A percentile compares a stretch with the other conserved stretches of the same genome.
Evolutionary conservation across 92 coral and sea anemone species (phyloP).

Genomic region (Nematostella vectensis): DNA sequence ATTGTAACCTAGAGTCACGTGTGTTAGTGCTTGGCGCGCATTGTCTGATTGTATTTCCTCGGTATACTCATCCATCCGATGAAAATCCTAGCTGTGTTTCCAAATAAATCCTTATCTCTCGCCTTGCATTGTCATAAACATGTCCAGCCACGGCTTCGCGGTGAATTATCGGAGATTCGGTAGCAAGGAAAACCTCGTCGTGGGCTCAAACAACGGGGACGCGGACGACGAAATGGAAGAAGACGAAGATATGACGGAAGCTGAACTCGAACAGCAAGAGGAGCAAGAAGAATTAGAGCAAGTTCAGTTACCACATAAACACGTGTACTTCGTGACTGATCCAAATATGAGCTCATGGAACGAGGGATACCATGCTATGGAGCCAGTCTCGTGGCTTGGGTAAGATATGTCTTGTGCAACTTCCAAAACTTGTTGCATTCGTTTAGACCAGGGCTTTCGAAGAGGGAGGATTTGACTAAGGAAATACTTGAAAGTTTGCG

Average conservation of each 20-base stretch:
- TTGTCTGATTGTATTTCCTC: too few relatives aligned
- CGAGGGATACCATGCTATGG: conserved; percentile 55
- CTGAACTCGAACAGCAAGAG: conserved; percentile 40
- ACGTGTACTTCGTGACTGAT: conserved; percentile 88
- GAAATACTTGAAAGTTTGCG: too few relatives aligned
- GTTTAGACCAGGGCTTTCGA: neutral
- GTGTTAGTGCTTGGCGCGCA: too few relatives aligned
- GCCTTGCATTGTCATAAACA: conserved; percentile 1
- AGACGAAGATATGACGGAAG: conserved; percentile 38
- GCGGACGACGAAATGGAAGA: conserved; percentile 52
- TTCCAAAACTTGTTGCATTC: neutral
- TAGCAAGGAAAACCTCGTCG: conserved; percentile 70
- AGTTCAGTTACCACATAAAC: conserved; percentile 49
- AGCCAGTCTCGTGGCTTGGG: conserved; percentile 62
- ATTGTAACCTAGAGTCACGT: too few relatives aligned
- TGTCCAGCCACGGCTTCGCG: conserved; percentile 35
- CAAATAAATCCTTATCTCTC: too few relatives aligned
- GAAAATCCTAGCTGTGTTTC: too few relatives aligned
- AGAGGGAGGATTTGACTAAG: too few relatives aligned
- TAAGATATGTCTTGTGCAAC: too few relatives aligned
- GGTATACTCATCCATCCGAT: too few relatives aligned
- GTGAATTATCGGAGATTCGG: conserved; percentile 67
- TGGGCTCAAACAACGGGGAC: conserved; percentile 38
- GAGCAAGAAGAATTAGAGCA: conserved; percentile 53
- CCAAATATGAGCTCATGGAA: conserved; percentile 93